Base-by-base conservation (phyloP, 2,888 invertebrate species). In the Corbicula japonica region DNA sequence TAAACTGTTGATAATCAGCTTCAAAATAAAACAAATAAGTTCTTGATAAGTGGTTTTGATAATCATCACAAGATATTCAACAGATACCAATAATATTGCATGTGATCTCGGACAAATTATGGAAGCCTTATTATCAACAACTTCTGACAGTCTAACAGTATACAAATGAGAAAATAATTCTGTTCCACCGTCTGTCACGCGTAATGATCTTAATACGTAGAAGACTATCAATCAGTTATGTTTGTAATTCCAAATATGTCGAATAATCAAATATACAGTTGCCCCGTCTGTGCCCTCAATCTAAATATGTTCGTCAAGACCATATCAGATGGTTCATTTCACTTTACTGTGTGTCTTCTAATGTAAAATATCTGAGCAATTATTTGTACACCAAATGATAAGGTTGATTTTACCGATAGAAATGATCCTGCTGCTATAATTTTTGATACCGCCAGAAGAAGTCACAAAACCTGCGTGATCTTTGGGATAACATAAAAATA, bases 211-310 rank as follows among this genome's bases (percentile, higher is more conserved):
- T 74, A 70, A 73, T 48, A 48, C 23, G 26, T 21, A 61, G 30
- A 48, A 54, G 50, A 35, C 58, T 41, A 79, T 80, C 75, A 72
- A 80, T 80, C 80, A 76, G 62, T 26, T 60, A 68, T 72, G 63
- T 80, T 75, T 72, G 80, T 62, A 80, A 76, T 80, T 76, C 63
- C 75, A 76, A 76, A 72, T 72, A 76, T 80, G 80, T 75, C 80
- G 76, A 46, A 72, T 76, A 76, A 76, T 66, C 75, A 72, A 76
- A 76, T 80, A 80, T 72, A 66, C 72, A 46, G 52, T 61, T 70
- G 70, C 70, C 71, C 75, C 60, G 61, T 41, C 56, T 34, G 28
- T 79, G 71, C 74, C 79, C 79, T 56, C 79, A 75, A 79, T 79
- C 75, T 79, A 75, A 79, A 79, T 79, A 79, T 79, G 79, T 79